Evolutionary conservation across 2,888 invertebrate genomes (phyloP).

Genomic region (Phorcus lineatus): DNA sequence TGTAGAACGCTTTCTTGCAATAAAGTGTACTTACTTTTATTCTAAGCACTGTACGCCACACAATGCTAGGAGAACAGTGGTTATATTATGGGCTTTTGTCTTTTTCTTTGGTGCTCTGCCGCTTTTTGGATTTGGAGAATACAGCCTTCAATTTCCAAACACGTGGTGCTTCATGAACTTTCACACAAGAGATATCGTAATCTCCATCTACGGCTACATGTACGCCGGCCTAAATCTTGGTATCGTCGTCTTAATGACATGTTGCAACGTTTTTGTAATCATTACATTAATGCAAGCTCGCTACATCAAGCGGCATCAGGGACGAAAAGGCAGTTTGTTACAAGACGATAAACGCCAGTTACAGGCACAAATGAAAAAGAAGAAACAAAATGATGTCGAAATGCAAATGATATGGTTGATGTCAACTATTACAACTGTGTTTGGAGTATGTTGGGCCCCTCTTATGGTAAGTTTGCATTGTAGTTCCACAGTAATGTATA

Average conservation of each 20-base stretch:
- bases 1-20: slow-evolving; percentile 71
- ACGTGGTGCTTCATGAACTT: slow-evolving; percentile 75
- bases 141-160: slow-evolving; percentile 71
- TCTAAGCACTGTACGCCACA: slow-evolving; percentile 63
- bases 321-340: slow-evolving; percentile 25
- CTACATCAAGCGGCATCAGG: slow-evolving; percentile 42
- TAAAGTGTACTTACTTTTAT: slow-evolving; percentile 71
- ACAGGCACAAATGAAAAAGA: slow-evolving; percentile 38
- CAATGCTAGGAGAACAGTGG: slow-evolving; percentile 59
- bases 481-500: too few relatives aligned
- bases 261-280: slow-evolving; percentile 65
- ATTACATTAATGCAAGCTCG: slow-evolving; percentile 62
- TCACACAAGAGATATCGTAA: slow-evolving; percentile 56
- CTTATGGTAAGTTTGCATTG: slow-evolving; percentile 65
- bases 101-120: slow-evolving; percentile 68
- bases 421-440: slow-evolving; percentile 71
- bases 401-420: slow-evolving; percentile 74
- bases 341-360: slow-evolving; percentile 34
- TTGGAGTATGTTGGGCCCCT: slow-evolving; percentile 74
- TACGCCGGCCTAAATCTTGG: slow-evolving; percentile 67
- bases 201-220: slow-evolving; percentile 63
- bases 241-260: slow-evolving; percentile 54
- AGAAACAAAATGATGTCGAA: slow-evolving; percentile 66
- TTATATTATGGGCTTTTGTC: slow-evolving; percentile 61
- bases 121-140: slow-evolving; percentile 71